Evolutionary conservation across 2,797 vertebrate genomes (phyloP).

Genomic region (Lepus oiostolus): DNA sequence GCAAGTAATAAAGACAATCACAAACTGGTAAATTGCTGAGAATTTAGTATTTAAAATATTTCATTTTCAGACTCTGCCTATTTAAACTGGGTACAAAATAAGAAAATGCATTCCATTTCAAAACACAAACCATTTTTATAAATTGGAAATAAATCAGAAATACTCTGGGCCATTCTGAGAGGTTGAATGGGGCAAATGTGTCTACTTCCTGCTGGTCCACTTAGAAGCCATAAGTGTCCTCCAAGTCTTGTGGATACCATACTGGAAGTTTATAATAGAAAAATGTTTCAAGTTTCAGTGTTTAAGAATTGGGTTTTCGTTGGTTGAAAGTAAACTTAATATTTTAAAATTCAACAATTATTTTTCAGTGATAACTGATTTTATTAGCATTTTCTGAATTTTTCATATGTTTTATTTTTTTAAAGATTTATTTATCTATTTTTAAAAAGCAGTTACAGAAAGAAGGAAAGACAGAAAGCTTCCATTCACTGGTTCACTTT

Average conservation of each 20-base stretch:
- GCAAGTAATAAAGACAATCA: constrained; percentile 61
- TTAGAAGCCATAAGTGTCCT: background rate
- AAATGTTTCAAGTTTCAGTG: constrained; percentile 36
- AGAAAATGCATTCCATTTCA: constrained; percentile 49
- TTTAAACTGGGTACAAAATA: constrained; percentile 57
- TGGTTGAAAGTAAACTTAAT: background rate
- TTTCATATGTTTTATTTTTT: background rate
- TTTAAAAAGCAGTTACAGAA: too few species aligned
- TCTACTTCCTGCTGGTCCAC: background rate
- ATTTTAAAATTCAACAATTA: constrained; percentile 56
- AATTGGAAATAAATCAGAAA: constrained; percentile 43
- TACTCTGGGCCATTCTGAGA: constrained; percentile 3
- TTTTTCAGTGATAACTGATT: constrained; percentile 42
- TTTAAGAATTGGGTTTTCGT: constrained; percentile 46
- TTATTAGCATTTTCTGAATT: constrained; percentile 44
- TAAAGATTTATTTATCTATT: too few species aligned
- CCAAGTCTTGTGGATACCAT: background rate
- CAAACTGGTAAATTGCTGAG: constrained; percentile 53
- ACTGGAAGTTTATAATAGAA: constrained; percentile 25
- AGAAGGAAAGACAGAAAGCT: too few species aligned
- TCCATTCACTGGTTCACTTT: too few species aligned
- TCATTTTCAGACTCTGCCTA: constrained; percentile 31
- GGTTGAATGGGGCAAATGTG: background rate
- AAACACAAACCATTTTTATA: constrained; percentile 54
- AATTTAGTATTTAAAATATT: constrained; percentile 51